Conservation (phyloP, 2,113 vertebrate genomes). For the Cyphomyrus discorhynchus region DNA sequence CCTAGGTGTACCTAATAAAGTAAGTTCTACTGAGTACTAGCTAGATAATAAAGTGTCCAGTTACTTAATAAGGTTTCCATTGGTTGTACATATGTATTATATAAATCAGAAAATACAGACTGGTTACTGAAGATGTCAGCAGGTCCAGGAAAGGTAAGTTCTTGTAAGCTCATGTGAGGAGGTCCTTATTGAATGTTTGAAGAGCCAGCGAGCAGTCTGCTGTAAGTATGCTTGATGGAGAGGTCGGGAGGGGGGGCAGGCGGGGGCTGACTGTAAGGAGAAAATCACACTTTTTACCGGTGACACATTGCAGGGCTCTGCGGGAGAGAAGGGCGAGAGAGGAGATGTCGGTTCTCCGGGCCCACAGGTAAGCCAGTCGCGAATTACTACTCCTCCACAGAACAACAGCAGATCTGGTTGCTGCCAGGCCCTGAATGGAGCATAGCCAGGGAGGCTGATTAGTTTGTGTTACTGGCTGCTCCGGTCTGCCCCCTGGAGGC, state of each 20-base stretch:
- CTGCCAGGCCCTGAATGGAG: background rate
- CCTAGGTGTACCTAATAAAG: background rate
- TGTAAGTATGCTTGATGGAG: background rate
- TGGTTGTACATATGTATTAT: background rate
- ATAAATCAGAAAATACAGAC: background rate
- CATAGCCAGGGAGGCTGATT: background rate
- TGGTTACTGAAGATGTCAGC: background rate
- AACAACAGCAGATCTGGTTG: background rate
- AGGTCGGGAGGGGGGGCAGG: background rate
- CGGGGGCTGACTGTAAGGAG: background rate
- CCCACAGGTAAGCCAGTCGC: slow-evolving; percentile 62
- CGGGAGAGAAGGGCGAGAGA: slow-evolving; percentile 82
- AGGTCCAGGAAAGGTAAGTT: background rate
- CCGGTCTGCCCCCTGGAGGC: background rate
- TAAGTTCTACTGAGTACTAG: background rate
- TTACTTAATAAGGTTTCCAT: background rate
- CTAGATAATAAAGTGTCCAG: background rate
- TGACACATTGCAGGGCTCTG: slow-evolving; percentile 61
- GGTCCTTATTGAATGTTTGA: background rate
- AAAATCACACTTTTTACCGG: background rate
- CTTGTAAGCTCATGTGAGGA: background rate
- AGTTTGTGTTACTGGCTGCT: background rate
- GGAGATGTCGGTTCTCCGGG: slow-evolving; percentile 77
- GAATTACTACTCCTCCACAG: background rate
- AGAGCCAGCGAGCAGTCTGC: background rate